Conservation (phyloP, 2,888 invertebrate species). For the Drosophila robusta region DNA sequence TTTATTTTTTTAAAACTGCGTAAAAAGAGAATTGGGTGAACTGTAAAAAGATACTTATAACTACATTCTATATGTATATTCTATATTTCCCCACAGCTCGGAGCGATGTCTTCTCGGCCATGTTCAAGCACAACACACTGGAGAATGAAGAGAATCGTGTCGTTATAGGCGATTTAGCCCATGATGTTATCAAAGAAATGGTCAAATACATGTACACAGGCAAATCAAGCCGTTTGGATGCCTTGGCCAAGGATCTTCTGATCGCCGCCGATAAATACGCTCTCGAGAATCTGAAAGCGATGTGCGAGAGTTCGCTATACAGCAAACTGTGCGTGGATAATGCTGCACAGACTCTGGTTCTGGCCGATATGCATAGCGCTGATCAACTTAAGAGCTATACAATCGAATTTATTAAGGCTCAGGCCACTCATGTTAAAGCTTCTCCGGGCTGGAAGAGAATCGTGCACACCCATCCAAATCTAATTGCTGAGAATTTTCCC, state of each 20-base stretch:
- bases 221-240: slow-evolving; percentile 96
- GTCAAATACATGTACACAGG: slow-evolving; percentile 98
- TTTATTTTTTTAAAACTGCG: too few species aligned
- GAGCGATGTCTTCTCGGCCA: slow-evolving; percentile 98
- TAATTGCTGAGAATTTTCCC: slow-evolving; percentile 92
- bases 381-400: slow-evolving; percentile 99
- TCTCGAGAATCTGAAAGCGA: slow-evolving; percentile 98
- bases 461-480: slow-evolving; percentile 97
- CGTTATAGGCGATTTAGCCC: slow-evolving; percentile 97
- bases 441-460: slow-evolving; percentile 98
- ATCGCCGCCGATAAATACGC: slow-evolving; percentile 99
- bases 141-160: slow-evolving; percentile 98
- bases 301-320: slow-evolving; percentile 98
- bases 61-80: slow-evolving; percentile 2
- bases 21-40: too few species aligned
- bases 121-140: slow-evolving; percentile 99
- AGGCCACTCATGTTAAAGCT: slow-evolving; percentile 99
- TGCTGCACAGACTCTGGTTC: slow-evolving; percentile 96
- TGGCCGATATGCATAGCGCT: slow-evolving; percentile 98
- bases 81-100: slow-evolving; percentile 88
- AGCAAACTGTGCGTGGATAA: slow-evolving; percentile 97
- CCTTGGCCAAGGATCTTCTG: slow-evolving; percentile 98
- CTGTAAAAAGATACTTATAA: too few species aligned
- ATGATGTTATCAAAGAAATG: slow-evolving; percentile 98
- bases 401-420: slow-evolving; percentile 98